phyloP scores from a whole-genome alignment of 2,113 vertebrate species.

The Trichechus manatus region DNA sequence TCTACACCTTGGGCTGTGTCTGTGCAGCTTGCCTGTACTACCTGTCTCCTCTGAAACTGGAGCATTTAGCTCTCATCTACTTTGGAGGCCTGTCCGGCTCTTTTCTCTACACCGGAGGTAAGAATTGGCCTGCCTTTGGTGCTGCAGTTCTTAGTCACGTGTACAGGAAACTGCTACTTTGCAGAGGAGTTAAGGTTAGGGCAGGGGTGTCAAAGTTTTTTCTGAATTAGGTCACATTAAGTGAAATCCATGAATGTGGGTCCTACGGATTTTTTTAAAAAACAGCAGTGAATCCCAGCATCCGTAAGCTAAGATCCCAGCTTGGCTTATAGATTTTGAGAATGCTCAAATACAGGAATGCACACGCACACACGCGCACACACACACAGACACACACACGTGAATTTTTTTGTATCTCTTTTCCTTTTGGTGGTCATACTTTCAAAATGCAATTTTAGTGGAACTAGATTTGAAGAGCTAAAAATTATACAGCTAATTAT shows the following conservation, averaged over 20 bases:
- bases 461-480: constrained; percentile 3
- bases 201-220: background rate
- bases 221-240: background rate
- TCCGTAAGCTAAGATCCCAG: background rate
- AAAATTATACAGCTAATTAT: background rate
- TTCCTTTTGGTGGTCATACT: background rate
- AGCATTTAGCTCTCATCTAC: constrained; percentile 97
- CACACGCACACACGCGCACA: too few species aligned
- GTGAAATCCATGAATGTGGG: background rate
- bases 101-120: constrained; percentile 99
- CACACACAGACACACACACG: too few species aligned
- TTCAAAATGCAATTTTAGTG: constrained; percentile 34
- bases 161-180: background rate
- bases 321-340: background rate
- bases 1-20: constrained; percentile 96
- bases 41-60: constrained; percentile 93
- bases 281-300: background rate
- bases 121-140: constrained; percentile 68
- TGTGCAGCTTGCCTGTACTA: constrained; percentile 94
- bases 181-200: background rate
- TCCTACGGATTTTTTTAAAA: background rate
- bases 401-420: background rate
- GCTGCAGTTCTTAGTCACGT: background rate
- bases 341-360: background rate
- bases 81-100: constrained; percentile 98